A percentile compares a stretch with the other conserved stretches of the same genome.
Evolutionary conservation across 37 sponge, comb jelly and placozoan genomes (phyloP).

Genomic region (Aplysina aerophoba): DNA sequence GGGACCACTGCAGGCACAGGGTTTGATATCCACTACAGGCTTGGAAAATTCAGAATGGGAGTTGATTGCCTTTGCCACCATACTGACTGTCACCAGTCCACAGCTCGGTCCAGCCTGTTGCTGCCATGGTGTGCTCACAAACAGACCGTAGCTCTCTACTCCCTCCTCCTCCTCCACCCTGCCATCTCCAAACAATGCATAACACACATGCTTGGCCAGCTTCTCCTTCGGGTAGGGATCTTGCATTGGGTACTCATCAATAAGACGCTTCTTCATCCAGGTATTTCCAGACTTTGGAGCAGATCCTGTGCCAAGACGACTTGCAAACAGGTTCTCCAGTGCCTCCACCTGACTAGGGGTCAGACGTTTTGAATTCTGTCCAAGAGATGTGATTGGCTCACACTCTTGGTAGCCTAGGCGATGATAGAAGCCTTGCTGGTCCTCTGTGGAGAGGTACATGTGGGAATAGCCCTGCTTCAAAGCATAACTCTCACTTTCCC

Average conservation of each 20-base stretch:
- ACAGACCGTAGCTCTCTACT: neutral
- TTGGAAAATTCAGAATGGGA: neutral
- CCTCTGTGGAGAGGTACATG: slow-evolving; percentile 28
- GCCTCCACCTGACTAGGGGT: slow-evolving; percentile 24
- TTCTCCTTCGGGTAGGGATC: neutral
- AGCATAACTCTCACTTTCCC: slow-evolving; percentile 18
- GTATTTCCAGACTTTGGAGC: neutral
- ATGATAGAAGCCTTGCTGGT: slow-evolving; percentile 13
- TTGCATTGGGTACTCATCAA: slow-evolving; percentile 26
- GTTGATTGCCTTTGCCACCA: neutral
- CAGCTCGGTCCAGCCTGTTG: slow-evolving; percentile 31
- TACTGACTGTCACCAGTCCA: slow-evolving; percentile 17
- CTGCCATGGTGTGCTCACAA: slow-evolving; percentile 17
- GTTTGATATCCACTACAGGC: neutral
- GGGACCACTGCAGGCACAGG: slow-evolving; percentile 3
- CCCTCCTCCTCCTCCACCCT: neutral
- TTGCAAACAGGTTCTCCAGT: slow-evolving; percentile 29
- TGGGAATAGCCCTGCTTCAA: slow-evolving; percentile 2
- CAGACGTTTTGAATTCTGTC: slow-evolving; percentile 23
- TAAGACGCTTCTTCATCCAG: slow-evolving; percentile 32
- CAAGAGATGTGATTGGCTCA: slow-evolving; percentile 30
- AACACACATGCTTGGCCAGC: neutral
- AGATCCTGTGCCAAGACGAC: neutral
- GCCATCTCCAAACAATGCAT: neutral
- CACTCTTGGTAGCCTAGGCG: slow-evolving; percentile 31